phyloP scores from a whole-genome alignment of 2,888 invertebrate genomes.

The Coelinius sp. region DNA sequence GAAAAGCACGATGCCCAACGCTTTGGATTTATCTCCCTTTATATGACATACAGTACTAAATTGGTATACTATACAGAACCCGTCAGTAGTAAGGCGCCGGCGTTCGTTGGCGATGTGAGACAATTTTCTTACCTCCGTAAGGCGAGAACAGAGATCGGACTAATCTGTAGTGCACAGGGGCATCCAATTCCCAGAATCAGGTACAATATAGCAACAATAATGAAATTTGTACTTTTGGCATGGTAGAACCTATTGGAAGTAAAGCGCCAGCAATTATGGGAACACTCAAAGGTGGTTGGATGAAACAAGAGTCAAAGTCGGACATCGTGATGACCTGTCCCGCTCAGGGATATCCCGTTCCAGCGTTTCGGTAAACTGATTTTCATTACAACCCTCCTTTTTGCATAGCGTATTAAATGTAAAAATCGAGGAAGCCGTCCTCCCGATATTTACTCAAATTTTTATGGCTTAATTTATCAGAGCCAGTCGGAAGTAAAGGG shows the following conservation, averaged over 20 bases:
- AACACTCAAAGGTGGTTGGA: constrained; percentile 79
- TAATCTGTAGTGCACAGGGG: constrained; percentile 82
- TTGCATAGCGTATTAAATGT: neutral
- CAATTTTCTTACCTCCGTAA: constrained; percentile 55
- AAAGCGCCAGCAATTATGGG: constrained; percentile 80
- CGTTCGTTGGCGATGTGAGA: constrained; percentile 60
- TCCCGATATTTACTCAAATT: neutral
- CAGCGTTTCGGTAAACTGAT: constrained; percentile 72
- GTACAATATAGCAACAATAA: neutral
- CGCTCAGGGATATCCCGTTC: constrained; percentile 81
- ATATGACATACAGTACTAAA: neutral
- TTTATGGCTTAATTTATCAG: constrained; percentile 58
- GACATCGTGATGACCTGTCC: constrained; percentile 81
- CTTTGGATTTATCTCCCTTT: too few relatives aligned
- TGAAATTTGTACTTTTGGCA: neutral
- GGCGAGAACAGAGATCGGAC: constrained; percentile 70
- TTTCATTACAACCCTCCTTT: neutral
- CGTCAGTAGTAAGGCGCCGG: constrained; percentile 61
- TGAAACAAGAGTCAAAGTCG: constrained; percentile 76
- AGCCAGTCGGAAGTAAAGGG: constrained; percentile 75
- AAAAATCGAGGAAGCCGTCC: neutral
- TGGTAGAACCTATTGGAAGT: constrained; percentile 74
- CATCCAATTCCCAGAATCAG: constrained; percentile 75
- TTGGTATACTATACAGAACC: constrained; percentile 51
- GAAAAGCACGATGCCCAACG: too few relatives aligned